Base-by-base conservation (phyloP, 2,888 invertebrate species). In the Agrilus biguttatus region DNA sequence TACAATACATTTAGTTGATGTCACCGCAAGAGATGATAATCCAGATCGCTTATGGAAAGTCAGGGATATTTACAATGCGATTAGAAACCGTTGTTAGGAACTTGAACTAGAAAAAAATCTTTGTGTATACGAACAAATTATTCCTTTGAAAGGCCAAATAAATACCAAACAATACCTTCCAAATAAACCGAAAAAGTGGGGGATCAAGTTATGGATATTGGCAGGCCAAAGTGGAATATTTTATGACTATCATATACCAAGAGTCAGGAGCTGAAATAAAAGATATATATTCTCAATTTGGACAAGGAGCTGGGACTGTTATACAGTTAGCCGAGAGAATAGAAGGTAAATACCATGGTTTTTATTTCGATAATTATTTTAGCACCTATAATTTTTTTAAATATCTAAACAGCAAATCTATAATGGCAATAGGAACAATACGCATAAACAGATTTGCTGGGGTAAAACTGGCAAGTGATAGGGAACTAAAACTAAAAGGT, bases 221-320 rank as follows among this genome's bases (percentile, higher is more conserved):
- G 41, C 41, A 8, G 41, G 41, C 8, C 23, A 36, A 13, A 41
- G 10, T 19, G 36, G 36, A 14, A 17, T 37, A 6, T 12, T 41
- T 32, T 36, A 21, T 17, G 33, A 42, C 34, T 33, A 4, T 33
- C n/a, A n/a, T n/a, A n/a, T n/a, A n/a, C n/a, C n/a, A n/a, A n/a
- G n/a, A n/a, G n/a, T n/a, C n/a, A n/a, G n/a, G n/a, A n/a, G 28
- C 42, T n/a, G 38, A 38, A 42, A 8, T 38, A 21, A 41, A 41
- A 21, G 34, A 17, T 19, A 17, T 33, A 19, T n/a, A 41, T 14
- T 7, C 17, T 8, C 6, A 36, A 14, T 41, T 34, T 41, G 41
- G 41, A 14, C 19, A 38, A 8, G 34, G 38, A 5, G 38, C 14
- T 14, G 13, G 13, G 14, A 38, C 34, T 19, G 23, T 42, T 38